Conservation (phyloP, 2,888 invertebrate species). For the Cantharis nigra region DNA sequence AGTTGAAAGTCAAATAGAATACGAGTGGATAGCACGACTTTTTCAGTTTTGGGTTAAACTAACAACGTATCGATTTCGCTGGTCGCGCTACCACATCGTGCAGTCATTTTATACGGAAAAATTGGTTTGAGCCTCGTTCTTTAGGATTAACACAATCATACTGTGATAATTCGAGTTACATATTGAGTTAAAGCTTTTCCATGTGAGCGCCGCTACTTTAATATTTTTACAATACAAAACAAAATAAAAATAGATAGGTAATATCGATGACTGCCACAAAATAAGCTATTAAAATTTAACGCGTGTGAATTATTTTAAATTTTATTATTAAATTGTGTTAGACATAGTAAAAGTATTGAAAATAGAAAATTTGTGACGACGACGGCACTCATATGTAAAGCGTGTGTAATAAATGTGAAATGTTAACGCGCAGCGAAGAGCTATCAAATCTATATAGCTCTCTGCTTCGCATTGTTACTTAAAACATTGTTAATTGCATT, state of each 20-base stretch:
- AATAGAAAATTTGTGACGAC: background rate
- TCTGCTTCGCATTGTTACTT: slow-evolving; percentile 47
- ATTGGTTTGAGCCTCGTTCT: slow-evolving; percentile 53
- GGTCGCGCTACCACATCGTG: slow-evolving; percentile 36
- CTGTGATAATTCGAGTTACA: slow-evolving; percentile 72
- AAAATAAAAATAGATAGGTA: background rate
- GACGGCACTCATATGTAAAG: slow-evolving; percentile 23
- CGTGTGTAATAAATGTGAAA: slow-evolving; percentile 18
- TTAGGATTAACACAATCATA: slow-evolving; percentile 60
- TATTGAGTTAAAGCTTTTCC: slow-evolving; percentile 62
- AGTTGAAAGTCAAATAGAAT: slow-evolving; percentile 23
- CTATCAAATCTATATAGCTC: slow-evolving; percentile 33
- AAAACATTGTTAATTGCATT: slow-evolving; percentile 50
- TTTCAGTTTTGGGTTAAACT: slow-evolving; percentile 23
- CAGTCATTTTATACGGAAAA: slow-evolving; percentile 23
- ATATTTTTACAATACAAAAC: slow-evolving; percentile 8
- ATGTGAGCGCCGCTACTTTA: slow-evolving; percentile 32
- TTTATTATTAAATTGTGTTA: background rate
- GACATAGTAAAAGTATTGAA: background rate
- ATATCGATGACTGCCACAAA: background rate
- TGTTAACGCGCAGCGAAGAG: slow-evolving; percentile 34
- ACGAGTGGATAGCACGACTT: slow-evolving; percentile 26
- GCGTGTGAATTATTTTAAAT: background rate
- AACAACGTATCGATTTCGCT: slow-evolving; percentile 38
- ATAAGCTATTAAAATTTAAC: background rate